Percentiles rank a stretch among this genome's conserved stretches.
phyloP scores from a whole-genome alignment of 2,888 invertebrate genomes.

The Cremastinae sp. region DNA sequence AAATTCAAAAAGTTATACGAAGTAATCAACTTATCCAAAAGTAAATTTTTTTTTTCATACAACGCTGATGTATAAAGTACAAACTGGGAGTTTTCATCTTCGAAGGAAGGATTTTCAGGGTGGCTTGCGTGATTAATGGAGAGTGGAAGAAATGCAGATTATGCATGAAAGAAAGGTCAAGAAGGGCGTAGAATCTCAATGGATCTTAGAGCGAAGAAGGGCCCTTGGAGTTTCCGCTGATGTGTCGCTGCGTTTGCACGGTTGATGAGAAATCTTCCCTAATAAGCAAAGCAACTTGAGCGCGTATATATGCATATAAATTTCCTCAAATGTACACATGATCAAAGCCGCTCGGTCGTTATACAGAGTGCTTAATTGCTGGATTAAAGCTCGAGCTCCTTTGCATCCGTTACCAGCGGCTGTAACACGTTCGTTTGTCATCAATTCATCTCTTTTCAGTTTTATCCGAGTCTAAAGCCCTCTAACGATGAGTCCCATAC shows the following conservation, averaged over 20 bases:
- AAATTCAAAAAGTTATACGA: too few species aligned
- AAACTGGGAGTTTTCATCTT: not conserved
- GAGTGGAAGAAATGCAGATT: conserved; percentile 27
- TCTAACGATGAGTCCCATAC: not conserved
- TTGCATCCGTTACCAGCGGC: conserved; percentile 13
- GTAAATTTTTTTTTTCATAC: conserved; percentile 10
- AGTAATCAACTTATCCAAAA: not conserved
- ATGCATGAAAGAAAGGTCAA: conserved; percentile 48
- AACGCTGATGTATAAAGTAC: not conserved
- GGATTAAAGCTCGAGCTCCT: conserved; percentile 54
- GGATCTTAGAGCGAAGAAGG: conserved; percentile 20
- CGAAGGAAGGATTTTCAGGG: not conserved
- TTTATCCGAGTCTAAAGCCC: not conserved
- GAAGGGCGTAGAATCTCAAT: conserved; percentile 43
- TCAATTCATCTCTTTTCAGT: conserved; percentile 29
- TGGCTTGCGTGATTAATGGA: conserved; percentile 11
- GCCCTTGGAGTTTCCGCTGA: conserved; percentile 36
- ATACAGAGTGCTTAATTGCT: conserved; percentile 59
- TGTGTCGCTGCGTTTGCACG: conserved; percentile 48
- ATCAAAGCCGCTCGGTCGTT: conserved; percentile 58
- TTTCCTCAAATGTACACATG: conserved; percentile 49
- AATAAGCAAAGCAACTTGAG: conserved; percentile 47
- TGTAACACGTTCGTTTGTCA: conserved; percentile 31
- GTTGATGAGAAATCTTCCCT: conserved; percentile 44
- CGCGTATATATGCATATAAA: conserved; percentile 5